Evolutionary conservation across 23 tunicate genomes (phyloP).

Genomic region (Styela clava): DNA sequence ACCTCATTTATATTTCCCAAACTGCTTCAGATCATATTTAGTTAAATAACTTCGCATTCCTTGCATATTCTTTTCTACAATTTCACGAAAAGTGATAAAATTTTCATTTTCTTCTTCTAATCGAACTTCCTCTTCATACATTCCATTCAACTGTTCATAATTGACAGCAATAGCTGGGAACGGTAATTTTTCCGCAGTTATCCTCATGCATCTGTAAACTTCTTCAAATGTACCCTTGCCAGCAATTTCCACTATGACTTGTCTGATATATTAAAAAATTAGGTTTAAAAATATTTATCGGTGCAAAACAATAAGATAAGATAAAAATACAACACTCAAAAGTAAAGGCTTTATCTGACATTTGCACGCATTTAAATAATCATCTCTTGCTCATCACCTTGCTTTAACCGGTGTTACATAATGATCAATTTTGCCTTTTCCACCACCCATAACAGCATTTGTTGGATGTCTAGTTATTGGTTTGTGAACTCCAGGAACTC

Average conservation of each 20-base stretch:
- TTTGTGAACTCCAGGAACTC: constrained; percentile 65
- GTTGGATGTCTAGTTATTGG: constrained; percentile 86
- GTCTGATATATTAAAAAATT: constrained; percentile 38
- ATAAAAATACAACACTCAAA: no score
- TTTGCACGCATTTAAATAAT: no score
- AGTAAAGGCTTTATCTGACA: no score
- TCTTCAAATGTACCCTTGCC: constrained; percentile 63
- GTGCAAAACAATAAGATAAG: no score
- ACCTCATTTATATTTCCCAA: constrained; percentile 78
- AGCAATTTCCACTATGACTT: constrained; percentile 78
- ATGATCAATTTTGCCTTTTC: constrained; percentile 87
- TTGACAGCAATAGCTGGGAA: constrained; percentile 60
- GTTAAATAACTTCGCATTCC: constrained; percentile 54
- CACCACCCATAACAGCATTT: constrained; percentile 97
- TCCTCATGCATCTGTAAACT: constrained; percentile 45
- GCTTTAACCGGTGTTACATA: constrained; percentile 87
- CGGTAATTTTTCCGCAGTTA: constrained; percentile 48
- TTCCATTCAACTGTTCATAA: constrained; percentile 54
- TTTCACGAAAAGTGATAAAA: constrained; percentile 93
- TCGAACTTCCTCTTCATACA: constrained; percentile 89
- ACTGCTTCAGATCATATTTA: constrained; percentile 53
- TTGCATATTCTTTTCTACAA: constrained; percentile 86
- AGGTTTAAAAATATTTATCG: no score
- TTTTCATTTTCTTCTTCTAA: constrained; percentile 96
- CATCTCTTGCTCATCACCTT: neutral